Conservation (phyloP, 2,113 vertebrate genomes). For the Carettochelys insculpta region DNA sequence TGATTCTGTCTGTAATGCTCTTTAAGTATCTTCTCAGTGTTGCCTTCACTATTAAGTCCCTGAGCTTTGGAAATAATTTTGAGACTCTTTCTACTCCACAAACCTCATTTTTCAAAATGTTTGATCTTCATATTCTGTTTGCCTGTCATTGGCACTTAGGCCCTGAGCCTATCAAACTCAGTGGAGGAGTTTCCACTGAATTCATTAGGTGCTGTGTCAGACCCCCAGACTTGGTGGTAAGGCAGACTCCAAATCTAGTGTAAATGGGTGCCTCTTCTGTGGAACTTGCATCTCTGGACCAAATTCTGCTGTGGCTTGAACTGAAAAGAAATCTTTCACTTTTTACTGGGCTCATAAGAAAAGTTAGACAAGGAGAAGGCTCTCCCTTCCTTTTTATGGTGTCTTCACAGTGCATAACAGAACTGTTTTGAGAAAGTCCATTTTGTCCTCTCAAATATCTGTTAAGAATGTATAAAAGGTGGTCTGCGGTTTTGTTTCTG, state of each 20-base stretch:
- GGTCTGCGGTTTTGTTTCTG: background rate
- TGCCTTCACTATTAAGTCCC: constrained; percentile 69
- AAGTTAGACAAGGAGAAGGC: background rate
- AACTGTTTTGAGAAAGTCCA: background rate
- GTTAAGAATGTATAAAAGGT: background rate
- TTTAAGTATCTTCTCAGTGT: constrained; percentile 69
- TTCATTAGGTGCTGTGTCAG: background rate
- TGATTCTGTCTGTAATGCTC: constrained; percentile 69
- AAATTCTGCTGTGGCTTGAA: background rate
- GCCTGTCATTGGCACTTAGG: background rate
- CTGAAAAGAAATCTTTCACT: background rate
- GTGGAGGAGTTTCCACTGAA: background rate
- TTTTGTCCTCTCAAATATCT: background rate
- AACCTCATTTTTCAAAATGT: constrained; percentile 48
- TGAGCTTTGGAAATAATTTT: constrained; percentile 67
- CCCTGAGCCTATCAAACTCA: constrained; percentile 40
- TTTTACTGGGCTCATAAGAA: background rate
- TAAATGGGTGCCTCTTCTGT: background rate
- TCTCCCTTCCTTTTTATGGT: background rate
- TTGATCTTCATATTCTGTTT: constrained; percentile 42
- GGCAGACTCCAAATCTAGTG: background rate
- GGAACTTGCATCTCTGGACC: background rate
- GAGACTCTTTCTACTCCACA: constrained; percentile 36
- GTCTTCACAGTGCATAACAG: background rate
- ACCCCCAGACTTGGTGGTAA: background rate